Base-by-base conservation (phyloP, 2,888 invertebrate species). In the Diarsia rubi region DNA sequence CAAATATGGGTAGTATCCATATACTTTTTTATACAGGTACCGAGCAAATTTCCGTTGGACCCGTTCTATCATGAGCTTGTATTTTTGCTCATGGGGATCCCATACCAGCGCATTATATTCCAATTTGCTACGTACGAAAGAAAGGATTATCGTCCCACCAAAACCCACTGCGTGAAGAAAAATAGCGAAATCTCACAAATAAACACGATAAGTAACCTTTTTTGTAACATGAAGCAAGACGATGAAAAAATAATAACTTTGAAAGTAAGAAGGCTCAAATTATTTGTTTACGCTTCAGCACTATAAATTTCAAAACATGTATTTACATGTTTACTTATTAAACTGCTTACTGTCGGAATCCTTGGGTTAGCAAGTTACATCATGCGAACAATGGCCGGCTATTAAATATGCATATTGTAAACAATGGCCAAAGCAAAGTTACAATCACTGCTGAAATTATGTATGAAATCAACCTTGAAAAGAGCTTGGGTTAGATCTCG, bases 261-360 rank as follows among this genome's bases (percentile, higher is more conserved):
- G 24, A 27, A 66, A 70, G 49, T 68, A 44, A n/a, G 12, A 19
- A 79, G 27, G 69, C 62, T 69, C 69, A 27, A 42, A 75, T 45
- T 47, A 78, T 19, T 69, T 72, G 62, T 60, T 80, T 44, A 65
- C 21, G 45, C 45, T 57, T 60, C 9, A 59, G 9, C 75, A 84
- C 57, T 64, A n/a, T n/a, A n/a, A 73, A 77, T 82, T 69, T 63
- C 68, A 68, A 52, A 74, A 78, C 63, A 54, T 47, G 59, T 69
- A 67, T 72, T 67, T 64, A 69, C 78, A 75, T 49, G 73, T 60
- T 78, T 78, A 74, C 31, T 75, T 82, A 82, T 72, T 67, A 67
- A 75, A 72, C 62, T 67, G 52, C 78, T 69, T 60, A 74, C 52
- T 63, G 27, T 60, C 42, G 8, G 49, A 72, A 49, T 60, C 54